phyloP scores from a whole-genome alignment of 1,140 invertebrate genomes.

The Pseudachorutes palmiensis region DNA sequence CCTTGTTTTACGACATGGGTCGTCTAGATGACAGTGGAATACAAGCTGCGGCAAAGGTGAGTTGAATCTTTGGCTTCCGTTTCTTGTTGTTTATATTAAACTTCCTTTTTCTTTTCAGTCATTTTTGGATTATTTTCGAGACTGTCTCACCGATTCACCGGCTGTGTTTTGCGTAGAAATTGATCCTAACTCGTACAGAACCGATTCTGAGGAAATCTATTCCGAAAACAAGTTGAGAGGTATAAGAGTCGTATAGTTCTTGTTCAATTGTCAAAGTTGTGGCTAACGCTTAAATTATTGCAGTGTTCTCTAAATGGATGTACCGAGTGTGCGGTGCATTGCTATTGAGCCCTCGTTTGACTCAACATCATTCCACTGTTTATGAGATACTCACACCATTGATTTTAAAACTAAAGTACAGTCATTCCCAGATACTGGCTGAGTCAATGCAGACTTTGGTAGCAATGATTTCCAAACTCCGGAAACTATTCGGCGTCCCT shows the following conservation, averaged over 20 bases:
- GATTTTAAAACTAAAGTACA: not conserved
- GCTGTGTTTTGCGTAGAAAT: not conserved
- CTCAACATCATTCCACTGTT: not conserved
- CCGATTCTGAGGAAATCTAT: not conserved
- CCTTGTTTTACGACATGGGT: not conserved
- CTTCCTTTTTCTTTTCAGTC: not conserved
- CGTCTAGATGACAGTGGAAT: not conserved
- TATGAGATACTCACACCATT: not conserved
- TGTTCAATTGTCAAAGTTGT: not conserved
- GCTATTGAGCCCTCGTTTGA: not conserved
- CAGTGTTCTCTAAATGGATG: conserved; percentile 2
- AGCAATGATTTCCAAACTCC: not conserved
- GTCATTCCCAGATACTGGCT: not conserved
- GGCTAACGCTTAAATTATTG: not conserved
- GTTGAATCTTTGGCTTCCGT: not conserved
- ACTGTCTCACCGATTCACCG: not conserved
- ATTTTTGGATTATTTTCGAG: not conserved
- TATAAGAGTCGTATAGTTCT: not conserved
- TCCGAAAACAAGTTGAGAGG: not conserved
- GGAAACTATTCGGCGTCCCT: not conserved
- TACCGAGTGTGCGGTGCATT: not conserved
- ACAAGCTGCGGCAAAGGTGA: not conserved
- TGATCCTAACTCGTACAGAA: not conserved
- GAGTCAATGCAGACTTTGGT: not conserved
- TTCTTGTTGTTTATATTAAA: not conserved